Conservation (phyloP, 2,797 vertebrate species). For the Coregonus suidteri region DNA sequence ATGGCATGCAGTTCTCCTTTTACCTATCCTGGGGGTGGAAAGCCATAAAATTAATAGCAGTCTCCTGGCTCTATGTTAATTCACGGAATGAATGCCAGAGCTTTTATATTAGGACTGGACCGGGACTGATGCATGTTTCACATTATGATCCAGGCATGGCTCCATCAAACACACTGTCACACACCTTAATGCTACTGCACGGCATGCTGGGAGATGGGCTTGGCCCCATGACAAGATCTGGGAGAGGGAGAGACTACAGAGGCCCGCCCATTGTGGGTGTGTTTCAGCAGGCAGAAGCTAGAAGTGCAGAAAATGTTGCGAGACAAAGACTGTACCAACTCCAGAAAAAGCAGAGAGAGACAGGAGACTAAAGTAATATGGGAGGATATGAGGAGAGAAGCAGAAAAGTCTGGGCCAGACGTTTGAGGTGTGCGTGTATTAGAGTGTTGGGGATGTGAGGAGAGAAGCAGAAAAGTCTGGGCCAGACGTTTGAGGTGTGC, state of each 20-base stretch:
- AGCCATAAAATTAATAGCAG: slow-evolving; percentile 24
- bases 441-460: neutral
- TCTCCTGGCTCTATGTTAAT: slow-evolving; percentile 24
- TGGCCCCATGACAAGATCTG: neutral
- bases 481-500: too few species aligned
- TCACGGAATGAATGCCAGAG: slow-evolving; percentile 17
- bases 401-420: too few species aligned
- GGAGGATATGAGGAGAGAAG: slow-evolving; percentile 9
- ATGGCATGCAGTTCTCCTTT: slow-evolving; percentile 16
- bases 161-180: neutral
- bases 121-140: slow-evolving; percentile 14
- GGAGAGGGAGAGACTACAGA: neutral
- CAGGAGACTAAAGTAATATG: neutral
- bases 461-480: neutral
- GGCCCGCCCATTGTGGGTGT: too few species aligned
- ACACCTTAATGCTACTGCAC: neutral
- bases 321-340: neutral
- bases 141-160: neutral
- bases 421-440: too few species aligned
- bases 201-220: neutral
- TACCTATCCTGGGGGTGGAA: slow-evolving; percentile 24
- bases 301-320: neutral
- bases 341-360: neutral
- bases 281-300: neutral
- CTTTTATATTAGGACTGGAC: neutral